phyloP scores from a whole-genome alignment of 2,888 invertebrate genomes.

The Taphrorychus bicolor region DNA sequence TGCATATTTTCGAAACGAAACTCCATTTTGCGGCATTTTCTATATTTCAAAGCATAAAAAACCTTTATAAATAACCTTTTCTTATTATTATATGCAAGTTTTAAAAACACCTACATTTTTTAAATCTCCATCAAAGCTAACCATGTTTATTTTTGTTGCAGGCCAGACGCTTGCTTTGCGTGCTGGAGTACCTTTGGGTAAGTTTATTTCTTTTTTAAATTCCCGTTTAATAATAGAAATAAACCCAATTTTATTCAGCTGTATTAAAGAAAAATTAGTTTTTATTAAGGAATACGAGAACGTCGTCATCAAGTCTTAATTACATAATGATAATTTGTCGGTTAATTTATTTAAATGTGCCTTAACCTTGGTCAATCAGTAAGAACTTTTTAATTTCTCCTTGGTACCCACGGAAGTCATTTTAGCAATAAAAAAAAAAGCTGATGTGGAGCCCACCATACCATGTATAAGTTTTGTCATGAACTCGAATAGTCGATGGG shows the following conservation, averaged over 20 bases:
- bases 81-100: no score
- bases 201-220: conserved; percentile 9
- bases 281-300: neutral
- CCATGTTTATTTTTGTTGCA: neutral
- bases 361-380: neutral
- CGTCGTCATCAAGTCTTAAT: neutral
- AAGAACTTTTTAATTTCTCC: conserved; percentile 5
- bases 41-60: no score
- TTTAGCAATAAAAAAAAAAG: neutral
- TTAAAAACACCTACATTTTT: no score
- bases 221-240: no score
- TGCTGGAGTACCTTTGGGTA: conserved; percentile 25
- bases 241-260: no score
- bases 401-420: conserved; percentile 4
- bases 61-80: no score
- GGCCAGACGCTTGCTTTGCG: conserved; percentile 16
- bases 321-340: conserved; percentile 1
- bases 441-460: no score
- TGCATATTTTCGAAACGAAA: no score
- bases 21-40: no score
- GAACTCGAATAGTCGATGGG: neutral
- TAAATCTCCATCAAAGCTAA: neutral
- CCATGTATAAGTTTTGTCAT: neutral
- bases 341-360: neutral
- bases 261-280: neutral